Percentiles rank a stretch among this genome's conserved stretches.
Conservation (phyloP, 2,113 vertebrate genomes). For the Gnathonemus longibarbis region DNA sequence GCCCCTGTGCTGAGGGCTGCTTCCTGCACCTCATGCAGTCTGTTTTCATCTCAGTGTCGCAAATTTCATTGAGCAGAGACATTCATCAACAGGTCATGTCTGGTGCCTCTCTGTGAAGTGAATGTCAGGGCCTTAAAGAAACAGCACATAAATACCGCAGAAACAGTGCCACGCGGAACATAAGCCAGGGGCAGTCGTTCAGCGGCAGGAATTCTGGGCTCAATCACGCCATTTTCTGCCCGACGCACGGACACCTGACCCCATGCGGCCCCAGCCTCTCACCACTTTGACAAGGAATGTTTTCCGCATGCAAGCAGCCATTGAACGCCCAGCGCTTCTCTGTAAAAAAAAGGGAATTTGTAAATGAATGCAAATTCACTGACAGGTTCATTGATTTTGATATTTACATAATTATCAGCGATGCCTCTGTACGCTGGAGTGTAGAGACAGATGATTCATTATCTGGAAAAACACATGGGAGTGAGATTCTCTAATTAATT, state of each 20-base stretch:
- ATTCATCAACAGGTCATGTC: background rate
- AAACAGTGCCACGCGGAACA: background rate
- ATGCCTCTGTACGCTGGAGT: conserved; percentile 55
- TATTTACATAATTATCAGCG: conserved; percentile 66
- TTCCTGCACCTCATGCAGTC: conserved; percentile 30
- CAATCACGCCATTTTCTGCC: background rate
- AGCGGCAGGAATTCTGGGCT: background rate
- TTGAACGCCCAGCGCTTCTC: conserved; percentile 9
- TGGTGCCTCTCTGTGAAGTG: background rate
- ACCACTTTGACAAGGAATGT: background rate
- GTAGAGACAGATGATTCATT: conserved; percentile 65
- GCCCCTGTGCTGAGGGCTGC: conserved; percentile 27
- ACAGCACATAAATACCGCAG: background rate
- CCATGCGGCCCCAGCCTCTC: background rate
- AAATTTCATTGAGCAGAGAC: background rate
- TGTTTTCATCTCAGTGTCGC: background rate
- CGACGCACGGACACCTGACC: background rate
- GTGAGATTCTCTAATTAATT: conserved; percentile 65
- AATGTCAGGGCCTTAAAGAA: background rate
- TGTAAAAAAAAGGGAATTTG: conserved; percentile 14
- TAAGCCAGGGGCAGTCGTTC: background rate
- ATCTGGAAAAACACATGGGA: conserved; percentile 65
- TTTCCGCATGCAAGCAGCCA: background rate
- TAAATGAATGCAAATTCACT: conserved; percentile 39
- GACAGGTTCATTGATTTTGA: conserved; percentile 57